Evolutionary conservation across 2,888 invertebrate genomes (phyloP).

Genomic region (Sarcophaga caerulescens): DNA sequence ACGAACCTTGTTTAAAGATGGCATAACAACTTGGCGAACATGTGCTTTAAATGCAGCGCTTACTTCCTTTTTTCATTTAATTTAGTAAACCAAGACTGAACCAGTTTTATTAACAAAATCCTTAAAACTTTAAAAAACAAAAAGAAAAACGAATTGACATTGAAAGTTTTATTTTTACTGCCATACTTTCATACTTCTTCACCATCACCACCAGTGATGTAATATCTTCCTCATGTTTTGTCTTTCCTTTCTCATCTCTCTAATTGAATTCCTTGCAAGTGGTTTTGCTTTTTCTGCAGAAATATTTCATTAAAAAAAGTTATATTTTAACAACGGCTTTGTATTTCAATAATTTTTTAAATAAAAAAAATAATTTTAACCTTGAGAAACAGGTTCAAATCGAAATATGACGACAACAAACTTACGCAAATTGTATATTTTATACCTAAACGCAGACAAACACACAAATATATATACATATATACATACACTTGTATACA

Average conservation of each 20-base stretch:
- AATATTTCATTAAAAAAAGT: background rate
- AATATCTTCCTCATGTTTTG: background rate
- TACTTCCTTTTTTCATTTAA: background rate
- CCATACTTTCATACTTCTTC: background rate
- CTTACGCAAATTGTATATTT: constrained; percentile 53
- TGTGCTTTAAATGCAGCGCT: background rate
- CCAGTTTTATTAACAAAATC: background rate
- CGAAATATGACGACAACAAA: constrained; percentile 49
- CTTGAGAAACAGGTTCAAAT: constrained; percentile 66
- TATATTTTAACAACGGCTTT: background rate
- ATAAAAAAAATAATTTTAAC: constrained; percentile 49
- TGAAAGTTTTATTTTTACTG: background rate
- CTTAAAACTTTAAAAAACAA: background rate
- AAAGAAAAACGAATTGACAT: background rate
- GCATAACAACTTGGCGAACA: background rate
- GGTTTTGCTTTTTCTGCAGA: background rate
- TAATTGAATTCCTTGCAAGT: background rate
- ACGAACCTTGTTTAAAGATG: background rate
- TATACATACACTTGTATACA: background rate
- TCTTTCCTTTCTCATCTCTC: background rate
- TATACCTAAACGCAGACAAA: too few species aligned
- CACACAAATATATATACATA: too few species aligned
- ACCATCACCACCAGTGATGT: background rate
- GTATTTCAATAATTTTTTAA: background rate
- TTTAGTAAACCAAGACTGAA: background rate